Conservation (phyloP, 2,113 vertebrate genomes). For the Nothocercus julius region DNA sequence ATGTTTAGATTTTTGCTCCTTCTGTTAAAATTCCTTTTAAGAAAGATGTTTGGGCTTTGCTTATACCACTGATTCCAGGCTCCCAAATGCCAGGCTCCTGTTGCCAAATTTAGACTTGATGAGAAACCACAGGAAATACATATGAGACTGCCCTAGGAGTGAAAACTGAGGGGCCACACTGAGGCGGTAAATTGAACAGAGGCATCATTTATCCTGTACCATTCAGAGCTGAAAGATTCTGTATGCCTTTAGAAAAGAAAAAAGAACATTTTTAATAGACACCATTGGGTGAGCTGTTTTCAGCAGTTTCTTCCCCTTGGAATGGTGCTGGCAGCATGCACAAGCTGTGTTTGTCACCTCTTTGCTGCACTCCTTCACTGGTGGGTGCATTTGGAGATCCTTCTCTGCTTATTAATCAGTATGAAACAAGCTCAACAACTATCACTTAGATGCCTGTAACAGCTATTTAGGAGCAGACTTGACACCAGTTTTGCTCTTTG, state of each 20-base stretch:
- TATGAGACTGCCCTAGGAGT: background rate
- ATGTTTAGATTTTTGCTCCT: background rate
- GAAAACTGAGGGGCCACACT: background rate
- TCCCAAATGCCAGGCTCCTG: no score
- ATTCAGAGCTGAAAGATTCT: background rate
- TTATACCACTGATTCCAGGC: background rate
- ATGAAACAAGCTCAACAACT: background rate
- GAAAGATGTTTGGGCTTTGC: background rate
- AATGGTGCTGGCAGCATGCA: background rate
- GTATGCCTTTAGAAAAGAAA: background rate
- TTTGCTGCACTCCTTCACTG: background rate
- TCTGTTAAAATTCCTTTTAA: background rate
- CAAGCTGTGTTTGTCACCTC: background rate
- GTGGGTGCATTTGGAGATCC: background rate
- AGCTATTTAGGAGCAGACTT: background rate
- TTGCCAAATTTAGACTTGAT: background rate
- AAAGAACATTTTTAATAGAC: background rate
- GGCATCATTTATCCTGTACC: background rate
- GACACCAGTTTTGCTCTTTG: background rate
- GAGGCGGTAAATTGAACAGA: background rate
- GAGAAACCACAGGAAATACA: background rate
- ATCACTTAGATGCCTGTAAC: accelerated
- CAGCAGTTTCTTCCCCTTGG: background rate
- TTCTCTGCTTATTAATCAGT: background rate
- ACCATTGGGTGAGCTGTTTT: background rate